phyloP scores from a whole-genome alignment of 2,113 vertebrate genomes.

The Osmerus mordax region DNA sequence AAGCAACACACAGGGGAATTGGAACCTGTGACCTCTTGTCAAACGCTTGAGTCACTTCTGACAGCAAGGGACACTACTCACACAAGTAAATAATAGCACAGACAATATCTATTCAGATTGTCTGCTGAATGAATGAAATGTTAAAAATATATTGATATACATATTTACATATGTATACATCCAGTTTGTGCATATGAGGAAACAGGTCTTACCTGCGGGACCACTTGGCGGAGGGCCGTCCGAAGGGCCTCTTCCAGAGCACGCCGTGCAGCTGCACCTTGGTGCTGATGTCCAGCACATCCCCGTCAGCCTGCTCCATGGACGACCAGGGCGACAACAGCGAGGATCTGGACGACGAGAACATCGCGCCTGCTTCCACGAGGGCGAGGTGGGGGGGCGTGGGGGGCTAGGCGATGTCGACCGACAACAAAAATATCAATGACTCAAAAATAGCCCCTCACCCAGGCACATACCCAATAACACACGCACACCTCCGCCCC shows the following conservation, averaged over 20 bases:
- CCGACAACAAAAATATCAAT: conserved; percentile 27
- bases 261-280: conserved; percentile 96
- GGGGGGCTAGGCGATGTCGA: neutral
- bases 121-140: neutral
- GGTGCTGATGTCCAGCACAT: conserved; percentile 91
- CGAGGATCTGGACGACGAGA: conserved; percentile 64
- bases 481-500: conserved; percentile 13
- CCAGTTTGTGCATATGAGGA: neutral
- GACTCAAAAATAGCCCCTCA: conserved; percentile 22
- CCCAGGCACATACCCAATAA: conserved; percentile 30
- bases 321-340: conserved; percentile 80
- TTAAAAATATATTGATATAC: neutral
- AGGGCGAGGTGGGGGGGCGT: conserved; percentile 10
- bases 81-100: too few relatives aligned
- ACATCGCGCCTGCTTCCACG: conserved; percentile 61
- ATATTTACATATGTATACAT: too few relatives aligned
- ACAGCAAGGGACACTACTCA: too few relatives aligned
- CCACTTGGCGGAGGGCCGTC: conserved; percentile 91
- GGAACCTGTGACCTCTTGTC: too few relatives aligned
- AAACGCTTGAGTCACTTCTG: too few relatives aligned
- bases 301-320: conserved; percentile 88
- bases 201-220: conserved; percentile 83
- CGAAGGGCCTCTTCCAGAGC: conserved; percentile 95
- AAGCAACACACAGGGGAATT: too few relatives aligned
- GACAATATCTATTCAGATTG: too few relatives aligned